Percentiles rank a stretch among this genome's conserved stretches.
These are phyloP conservation scores for Cremastinae sp. DNA, from an alignment of 2,888 invertebrate species.

Conservation along the genomic window DNA sequence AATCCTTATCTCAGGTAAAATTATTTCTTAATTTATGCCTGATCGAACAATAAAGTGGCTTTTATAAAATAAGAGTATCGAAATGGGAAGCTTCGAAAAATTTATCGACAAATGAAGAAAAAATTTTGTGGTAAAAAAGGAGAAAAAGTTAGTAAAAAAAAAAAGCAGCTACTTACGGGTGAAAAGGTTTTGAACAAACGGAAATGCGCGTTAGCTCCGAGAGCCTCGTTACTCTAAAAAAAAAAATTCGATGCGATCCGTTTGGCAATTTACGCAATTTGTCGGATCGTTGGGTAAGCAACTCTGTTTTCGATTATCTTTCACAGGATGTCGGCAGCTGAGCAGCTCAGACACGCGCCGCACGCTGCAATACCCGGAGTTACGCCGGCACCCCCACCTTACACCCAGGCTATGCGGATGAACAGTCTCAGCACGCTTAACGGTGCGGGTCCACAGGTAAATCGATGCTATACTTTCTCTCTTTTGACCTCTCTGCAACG, in stretches of 20 bases:
- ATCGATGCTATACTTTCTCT: conserved; percentile 48
- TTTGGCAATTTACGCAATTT: conserved; percentile 45
- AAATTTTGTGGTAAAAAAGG: too few species aligned
- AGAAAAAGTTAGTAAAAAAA: too few species aligned
- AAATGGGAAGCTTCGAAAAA: too few species aligned
- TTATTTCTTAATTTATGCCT: background rate
- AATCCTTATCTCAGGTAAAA: conserved; percentile 90
- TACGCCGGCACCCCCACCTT: conserved; percentile 91
- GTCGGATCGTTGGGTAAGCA: conserved; percentile 59
- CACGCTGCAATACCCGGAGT: conserved; percentile 86
- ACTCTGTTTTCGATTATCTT: conserved; percentile 38
- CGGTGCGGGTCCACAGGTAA: conserved; percentile 82
- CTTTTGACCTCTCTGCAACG: background rate
- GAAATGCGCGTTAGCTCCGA: background rate
- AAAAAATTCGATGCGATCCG: conserved; percentile 11
- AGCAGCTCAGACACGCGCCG: conserved; percentile 83
- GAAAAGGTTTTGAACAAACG: background rate
- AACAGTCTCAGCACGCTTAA: conserved; percentile 80
- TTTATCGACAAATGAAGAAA: too few species aligned
- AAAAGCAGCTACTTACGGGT: background rate
- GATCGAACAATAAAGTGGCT: too few species aligned
- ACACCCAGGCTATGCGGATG: conserved; percentile 81
- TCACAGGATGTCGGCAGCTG: conserved; percentile 82
- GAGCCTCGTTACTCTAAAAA: background rate
- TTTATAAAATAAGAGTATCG: too few species aligned